Conservation (phyloP, 2,113 vertebrate species). For the Morone chrysops region DNA sequence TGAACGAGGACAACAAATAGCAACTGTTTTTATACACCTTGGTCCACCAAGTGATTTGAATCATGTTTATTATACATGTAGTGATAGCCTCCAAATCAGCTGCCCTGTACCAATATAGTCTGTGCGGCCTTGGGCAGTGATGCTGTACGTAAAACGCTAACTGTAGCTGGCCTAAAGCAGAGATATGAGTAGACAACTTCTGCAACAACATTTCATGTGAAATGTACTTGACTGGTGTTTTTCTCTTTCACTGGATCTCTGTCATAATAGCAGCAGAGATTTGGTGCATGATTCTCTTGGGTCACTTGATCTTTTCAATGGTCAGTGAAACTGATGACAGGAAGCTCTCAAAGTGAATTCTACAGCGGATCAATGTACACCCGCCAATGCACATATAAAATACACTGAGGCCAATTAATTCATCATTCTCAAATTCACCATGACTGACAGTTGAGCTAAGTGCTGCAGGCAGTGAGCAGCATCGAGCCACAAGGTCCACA, state of each 20-base stretch:
- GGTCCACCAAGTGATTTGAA: slow-evolving; percentile 42
- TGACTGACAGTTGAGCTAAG: slow-evolving; percentile 63
- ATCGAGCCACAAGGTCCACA: slow-evolving; percentile 38
- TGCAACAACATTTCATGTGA: slow-evolving; percentile 17
- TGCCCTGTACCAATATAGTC: slow-evolving; percentile 15
- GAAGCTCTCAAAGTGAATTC: slow-evolving; percentile 49
- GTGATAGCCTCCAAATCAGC: slow-evolving; percentile 43
- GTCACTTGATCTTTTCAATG: slow-evolving; percentile 55
- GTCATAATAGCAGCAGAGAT: slow-evolving; percentile 2
- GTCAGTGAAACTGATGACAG: slow-evolving; percentile 48
- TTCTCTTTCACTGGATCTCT: slow-evolving; percentile 19
- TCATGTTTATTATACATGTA: slow-evolving; percentile 34
- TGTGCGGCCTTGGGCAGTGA: slow-evolving; percentile 27
- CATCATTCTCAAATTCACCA: slow-evolving; percentile 62
- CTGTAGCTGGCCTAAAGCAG: neutral
- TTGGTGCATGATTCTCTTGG: slow-evolving; percentile 22
- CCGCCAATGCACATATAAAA: slow-evolving; percentile 41
- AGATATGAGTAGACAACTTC: slow-evolving; percentile 3
- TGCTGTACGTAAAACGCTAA: slow-evolving; percentile 22
- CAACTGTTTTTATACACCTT: slow-evolving; percentile 21
- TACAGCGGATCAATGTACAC: slow-evolving; percentile 38
- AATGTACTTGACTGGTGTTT: slow-evolving; percentile 7
- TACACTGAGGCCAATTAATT: slow-evolving; percentile 51
- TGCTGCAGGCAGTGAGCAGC: slow-evolving; percentile 36
- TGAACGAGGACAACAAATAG: slow-evolving; percentile 27